Base-by-base conservation (phyloP, 2,113 vertebrate species). In the Onychostoma macrolepis region DNA sequence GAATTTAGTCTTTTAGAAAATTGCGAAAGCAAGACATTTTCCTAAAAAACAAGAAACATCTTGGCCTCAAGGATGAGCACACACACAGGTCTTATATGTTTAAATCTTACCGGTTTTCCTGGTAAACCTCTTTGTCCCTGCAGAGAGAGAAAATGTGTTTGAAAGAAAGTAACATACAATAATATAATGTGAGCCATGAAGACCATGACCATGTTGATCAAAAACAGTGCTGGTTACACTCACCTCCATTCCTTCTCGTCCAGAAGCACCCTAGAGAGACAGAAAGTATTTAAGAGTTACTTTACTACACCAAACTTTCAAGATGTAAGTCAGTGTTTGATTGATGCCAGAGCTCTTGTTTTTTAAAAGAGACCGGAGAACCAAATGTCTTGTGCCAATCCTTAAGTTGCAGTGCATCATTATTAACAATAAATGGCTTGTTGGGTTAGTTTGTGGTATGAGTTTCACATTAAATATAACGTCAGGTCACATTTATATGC, bases 41-140 rank as follows among this genome's bases (percentile, higher is more conserved):
- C 33, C 78, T n/a, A 80, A 41, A 56, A 71, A 28, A 58, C 21
- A 85, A 79, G 50, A 30, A 79, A 56, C 76, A 79, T 79, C 48
- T 79, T 36, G 30, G 50, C 12, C 56, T 48, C 30, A 74, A 3
- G 77, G 6, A 50, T 56, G 72, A 45, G 58, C 45, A 38, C 41
- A 67, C 45, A 65, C 17, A 67, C 30, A 76, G 15, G 19, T 36
- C 17, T 33, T 17, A 19, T 43, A 9, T n/a, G 69, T 24, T 50
- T 80, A 4, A 13, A 30, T 84, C 93, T 82, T 91, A 97, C 97
- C 94, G 96, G 95, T 89, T 93, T 94, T 74, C 97, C 97, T 81
- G 96, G 94, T 56, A 92, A 91, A 91, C 97, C 97, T 63, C 91
- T 94, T 41, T 86, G 86, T 87, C 97, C 97, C 97, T 98, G 90